Conservation (phyloP, 2,113 vertebrate species). For the Hassar affinis region DNA sequence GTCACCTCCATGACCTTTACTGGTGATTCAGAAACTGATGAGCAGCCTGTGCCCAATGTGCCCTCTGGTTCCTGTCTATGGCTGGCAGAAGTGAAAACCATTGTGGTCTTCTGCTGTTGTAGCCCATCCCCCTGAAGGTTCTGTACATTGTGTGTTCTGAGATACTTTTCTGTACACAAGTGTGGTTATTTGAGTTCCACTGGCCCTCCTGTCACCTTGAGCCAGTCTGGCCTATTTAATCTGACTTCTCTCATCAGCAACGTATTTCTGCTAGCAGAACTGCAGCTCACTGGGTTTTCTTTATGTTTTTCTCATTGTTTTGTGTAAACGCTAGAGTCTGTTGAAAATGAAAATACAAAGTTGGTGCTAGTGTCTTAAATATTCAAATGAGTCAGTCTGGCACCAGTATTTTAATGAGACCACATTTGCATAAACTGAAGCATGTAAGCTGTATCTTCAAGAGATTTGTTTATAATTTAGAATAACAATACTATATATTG, state of each 20-base stretch:
- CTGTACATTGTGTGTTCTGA: background rate
- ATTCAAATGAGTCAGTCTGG: background rate
- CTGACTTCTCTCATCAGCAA: background rate
- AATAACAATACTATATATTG: background rate
- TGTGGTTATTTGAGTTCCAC: background rate
- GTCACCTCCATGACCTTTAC: background rate
- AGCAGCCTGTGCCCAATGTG: background rate
- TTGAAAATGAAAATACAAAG: background rate
- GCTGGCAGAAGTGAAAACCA: background rate
- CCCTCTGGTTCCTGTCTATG: background rate
- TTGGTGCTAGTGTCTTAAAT: background rate
- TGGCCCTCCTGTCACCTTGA: background rate
- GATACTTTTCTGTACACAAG: background rate
- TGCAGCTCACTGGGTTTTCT: background rate
- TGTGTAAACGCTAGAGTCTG: background rate
- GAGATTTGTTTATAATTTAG: no score
- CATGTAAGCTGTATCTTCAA: background rate
- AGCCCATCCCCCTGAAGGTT: no score
- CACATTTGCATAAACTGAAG: background rate
- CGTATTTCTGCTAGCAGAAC: background rate
- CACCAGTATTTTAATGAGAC: background rate
- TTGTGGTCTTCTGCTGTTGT: background rate
- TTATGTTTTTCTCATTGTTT: background rate
- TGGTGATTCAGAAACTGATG: background rate
- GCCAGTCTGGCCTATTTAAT: background rate